Base-by-base conservation (phyloP, 2,888 invertebrate species). In the Panopea generosa region DNA sequence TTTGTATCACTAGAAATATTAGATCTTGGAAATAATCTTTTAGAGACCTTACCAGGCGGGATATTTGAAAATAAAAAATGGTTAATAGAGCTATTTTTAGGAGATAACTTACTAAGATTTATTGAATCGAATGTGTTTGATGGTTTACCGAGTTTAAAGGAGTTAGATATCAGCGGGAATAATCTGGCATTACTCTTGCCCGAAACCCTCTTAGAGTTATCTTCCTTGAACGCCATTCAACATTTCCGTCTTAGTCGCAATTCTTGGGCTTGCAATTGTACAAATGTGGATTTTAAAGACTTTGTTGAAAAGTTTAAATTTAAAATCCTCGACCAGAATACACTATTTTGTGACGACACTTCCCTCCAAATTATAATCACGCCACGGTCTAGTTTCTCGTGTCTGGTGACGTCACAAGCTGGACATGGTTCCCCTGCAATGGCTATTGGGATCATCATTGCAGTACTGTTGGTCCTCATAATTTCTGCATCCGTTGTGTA, bases 91-190 rank as follows among this genome's bases (percentile, higher is more conserved):
- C 27, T 80, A 16, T 76, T 59, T 29, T 38, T 84, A 9, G 63
- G 73, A 27, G 50, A 66, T 27, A 84, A 84, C 33, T 20, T 29
- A 7, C 45, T 85, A 24, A 18, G 45, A 14, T 45, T 49, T 0
- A 52, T 83, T n/a, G 62, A 76, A 52, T 9, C 50, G 2, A 55
- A 52, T 3, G 66, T 73, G 1, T 85, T 85, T 38, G 26, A 62
- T 2, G 33, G 62, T 26, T 49, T 83, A 4, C 22, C 57, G 9
- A 38, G 18, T 45, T 33, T 85, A 2, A 43, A 79, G 22, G 77
- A 77, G 29, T 40, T 84, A 7, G 73, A 84, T 52, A 50, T 84
- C 9, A 79, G 81, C 53, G 53, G 65, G 2, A 84, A 84, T 27
- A 57, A 62, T 1, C 55, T 84, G 2, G 49, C 60, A 4, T 22